Conservation (phyloP, 2,113 vertebrate genomes). For the Conger conger region DNA sequence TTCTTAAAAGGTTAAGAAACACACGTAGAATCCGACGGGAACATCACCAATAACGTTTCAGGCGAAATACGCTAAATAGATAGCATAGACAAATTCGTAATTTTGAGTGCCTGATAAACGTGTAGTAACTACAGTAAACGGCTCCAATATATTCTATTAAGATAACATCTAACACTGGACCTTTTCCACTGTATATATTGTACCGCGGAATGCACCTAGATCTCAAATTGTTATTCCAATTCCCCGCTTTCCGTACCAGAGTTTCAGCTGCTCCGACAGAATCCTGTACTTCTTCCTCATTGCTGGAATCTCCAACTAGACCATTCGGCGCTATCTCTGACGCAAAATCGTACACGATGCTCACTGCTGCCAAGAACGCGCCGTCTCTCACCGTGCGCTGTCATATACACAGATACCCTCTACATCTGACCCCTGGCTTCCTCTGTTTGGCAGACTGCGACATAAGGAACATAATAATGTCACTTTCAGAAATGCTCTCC, state of each 20-base stretch:
- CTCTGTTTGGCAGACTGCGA: neutral
- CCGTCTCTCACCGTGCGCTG: neutral
- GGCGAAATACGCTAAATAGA: too few relatives aligned
- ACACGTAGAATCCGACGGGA: neutral
- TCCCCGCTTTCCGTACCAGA: slow-evolving; percentile 24
- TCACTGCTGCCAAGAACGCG: neutral
- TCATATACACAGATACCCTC: neutral
- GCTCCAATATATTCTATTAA: too few relatives aligned
- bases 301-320: slow-evolving; percentile 40
- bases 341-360: neutral
- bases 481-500: neutral
- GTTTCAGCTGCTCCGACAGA: slow-evolving; percentile 9
- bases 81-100: too few relatives aligned
- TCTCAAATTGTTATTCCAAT: neutral
- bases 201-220: neutral
- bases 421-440: neutral
- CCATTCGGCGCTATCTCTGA: neutral
- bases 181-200: too few relatives aligned
- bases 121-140: too few relatives aligned
- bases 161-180: too few relatives aligned
- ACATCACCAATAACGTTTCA: neutral
- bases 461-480: neutral
- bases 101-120: too few relatives aligned
- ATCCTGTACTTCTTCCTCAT: slow-evolving; percentile 26
- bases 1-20: neutral